Conservation (phyloP, 2,888 invertebrate species). For the Rhamphomyia laevipes region DNA sequence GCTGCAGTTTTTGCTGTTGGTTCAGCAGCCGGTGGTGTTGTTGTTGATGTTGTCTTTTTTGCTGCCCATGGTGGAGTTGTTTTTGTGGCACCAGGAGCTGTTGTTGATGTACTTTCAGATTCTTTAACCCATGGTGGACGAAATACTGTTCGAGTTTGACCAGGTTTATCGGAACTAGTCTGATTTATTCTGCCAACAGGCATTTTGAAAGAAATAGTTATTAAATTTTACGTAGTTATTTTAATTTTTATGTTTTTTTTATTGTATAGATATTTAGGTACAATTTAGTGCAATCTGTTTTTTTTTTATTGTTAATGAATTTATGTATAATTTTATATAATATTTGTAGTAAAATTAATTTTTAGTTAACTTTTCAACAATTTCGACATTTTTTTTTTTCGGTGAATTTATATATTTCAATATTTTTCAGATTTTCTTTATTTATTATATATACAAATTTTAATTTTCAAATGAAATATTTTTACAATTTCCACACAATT, state of each 20-base stretch:
- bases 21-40: background rate
- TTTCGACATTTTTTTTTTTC: too few relatives aligned
- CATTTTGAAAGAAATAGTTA: conserved; percentile 21
- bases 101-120: conserved; percentile 27
- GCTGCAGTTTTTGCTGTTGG: background rate
- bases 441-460: too few relatives aligned
- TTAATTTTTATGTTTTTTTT: background rate
- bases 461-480: too few relatives aligned
- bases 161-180: conserved; percentile 20
- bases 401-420: too few relatives aligned
- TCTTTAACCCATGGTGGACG: conserved; percentile 62
- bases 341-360: too few relatives aligned
- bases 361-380: too few relatives aligned
- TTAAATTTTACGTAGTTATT: background rate
- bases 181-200: conserved; percentile 32
- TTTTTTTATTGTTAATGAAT: conserved; percentile 6
- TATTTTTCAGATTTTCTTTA: too few relatives aligned
- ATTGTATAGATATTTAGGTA: too few relatives aligned
- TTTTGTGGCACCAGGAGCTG: conserved; percentile 31
- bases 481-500: too few relatives aligned
- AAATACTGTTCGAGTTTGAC: conserved; percentile 44
- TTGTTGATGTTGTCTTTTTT: conserved; percentile 16
- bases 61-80: conserved; percentile 44
- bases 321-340: conserved; percentile 1
- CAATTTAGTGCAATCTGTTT: background rate